A percentile compares a stretch with the other conserved stretches of the same genome.
phyloP scores from a whole-genome alignment of 2,113 vertebrate species.

The Pomatorhinus ruficollis region DNA sequence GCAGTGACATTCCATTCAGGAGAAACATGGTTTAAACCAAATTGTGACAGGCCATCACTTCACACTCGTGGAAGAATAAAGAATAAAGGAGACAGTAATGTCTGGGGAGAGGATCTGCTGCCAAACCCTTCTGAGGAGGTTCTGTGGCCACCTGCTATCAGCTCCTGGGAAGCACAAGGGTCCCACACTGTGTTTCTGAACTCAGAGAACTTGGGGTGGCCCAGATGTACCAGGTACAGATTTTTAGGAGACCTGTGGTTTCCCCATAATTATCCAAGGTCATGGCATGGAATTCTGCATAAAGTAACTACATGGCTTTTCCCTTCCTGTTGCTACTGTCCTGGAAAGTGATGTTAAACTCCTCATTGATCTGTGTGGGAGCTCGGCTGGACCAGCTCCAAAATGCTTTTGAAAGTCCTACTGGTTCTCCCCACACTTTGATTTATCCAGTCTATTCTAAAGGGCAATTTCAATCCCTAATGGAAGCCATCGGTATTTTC shows the following conservation, averaged over 20 bases:
- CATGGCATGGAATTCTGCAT: background rate
- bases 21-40: background rate
- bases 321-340: background rate
- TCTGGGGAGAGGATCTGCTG: background rate
- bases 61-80: background rate
- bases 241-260: background rate
- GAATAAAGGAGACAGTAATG: background rate
- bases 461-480: constrained; percentile 55
- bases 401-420: background rate
- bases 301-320: background rate
- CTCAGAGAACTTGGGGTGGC: rapidly evolving
- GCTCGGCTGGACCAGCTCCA: background rate
- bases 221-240: background rate
- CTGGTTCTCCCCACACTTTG: background rate
- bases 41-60: background rate
- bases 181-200: background rate
- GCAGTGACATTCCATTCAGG: background rate
- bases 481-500: constrained; percentile 57
- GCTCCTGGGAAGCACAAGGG: background rate
- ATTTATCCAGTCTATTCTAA: constrained; percentile 48
- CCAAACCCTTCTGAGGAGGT: background rate
- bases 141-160: background rate
- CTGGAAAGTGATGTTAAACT: background rate
- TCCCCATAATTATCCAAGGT: background rate
- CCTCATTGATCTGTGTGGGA: background rate